Conservation (phyloP, 2,113 vertebrate genomes). For the Apus apus region DNA sequence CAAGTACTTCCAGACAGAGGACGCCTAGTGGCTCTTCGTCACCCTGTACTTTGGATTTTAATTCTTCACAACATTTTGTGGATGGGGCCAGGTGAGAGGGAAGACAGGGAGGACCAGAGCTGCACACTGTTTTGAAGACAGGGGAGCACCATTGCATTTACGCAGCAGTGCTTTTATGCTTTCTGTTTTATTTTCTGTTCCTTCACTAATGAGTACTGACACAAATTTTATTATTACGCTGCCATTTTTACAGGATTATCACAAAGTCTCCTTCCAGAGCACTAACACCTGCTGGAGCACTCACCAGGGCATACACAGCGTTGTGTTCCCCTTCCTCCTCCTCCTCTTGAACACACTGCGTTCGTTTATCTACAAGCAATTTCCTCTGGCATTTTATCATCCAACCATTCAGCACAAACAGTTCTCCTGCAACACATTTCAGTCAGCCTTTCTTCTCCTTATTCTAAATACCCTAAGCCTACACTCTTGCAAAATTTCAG, state of each 20-base stretch:
- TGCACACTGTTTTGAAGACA: neutral
- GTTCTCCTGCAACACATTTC: neutral
- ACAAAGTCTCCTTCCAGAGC: neutral
- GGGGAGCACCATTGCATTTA: neutral
- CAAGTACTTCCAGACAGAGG: neutral
- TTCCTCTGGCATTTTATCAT: slow-evolving; percentile 48
- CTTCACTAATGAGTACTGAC: neutral
- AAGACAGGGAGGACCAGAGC: neutral
- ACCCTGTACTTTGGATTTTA: neutral
- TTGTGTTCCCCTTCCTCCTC: neutral
- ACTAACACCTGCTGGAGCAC: neutral
- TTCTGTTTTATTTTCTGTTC: neutral
- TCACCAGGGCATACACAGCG: fast-evolving
- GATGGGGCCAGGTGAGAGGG: neutral
- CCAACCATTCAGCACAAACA: slow-evolving; percentile 4
- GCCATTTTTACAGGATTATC: neutral
- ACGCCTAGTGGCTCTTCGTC: neutral
- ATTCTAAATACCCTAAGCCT: neutral
- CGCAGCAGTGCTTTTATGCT: neutral
- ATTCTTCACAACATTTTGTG: neutral
- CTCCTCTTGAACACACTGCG: neutral
- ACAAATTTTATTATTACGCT: neutral
- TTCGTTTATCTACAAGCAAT: neutral
- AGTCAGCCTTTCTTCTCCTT: neutral
- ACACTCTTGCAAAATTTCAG: neutral